A percentile compares a stretch with the other conserved stretches of the same genome.
Evolutionary conservation across 2,888 invertebrate species (phyloP).

Genomic region (Abrostola tripartita): DNA sequence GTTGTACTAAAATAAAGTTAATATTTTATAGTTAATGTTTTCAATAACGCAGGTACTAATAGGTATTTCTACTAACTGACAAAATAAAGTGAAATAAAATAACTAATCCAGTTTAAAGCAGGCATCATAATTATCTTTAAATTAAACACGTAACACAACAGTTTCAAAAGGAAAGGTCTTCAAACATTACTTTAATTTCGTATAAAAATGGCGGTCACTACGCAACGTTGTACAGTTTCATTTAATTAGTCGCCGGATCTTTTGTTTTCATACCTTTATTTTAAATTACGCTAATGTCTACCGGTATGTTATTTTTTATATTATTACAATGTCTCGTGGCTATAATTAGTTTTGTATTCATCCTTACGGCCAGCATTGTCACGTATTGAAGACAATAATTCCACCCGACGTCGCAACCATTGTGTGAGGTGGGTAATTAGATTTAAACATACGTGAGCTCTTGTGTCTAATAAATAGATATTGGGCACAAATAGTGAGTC

Average conservation of each 20-base stretch:
- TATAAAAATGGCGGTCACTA: constrained; percentile 8
- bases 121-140: too few relatives aligned
- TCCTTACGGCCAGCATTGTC: too few relatives aligned
- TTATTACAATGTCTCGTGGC: constrained; percentile 1
- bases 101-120: background rate
- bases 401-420: too few relatives aligned
- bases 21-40: too few relatives aligned
- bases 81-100: constrained; percentile 1
- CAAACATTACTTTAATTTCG: constrained; percentile 11
- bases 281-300: constrained; percentile 8
- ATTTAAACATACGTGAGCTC: too few relatives aligned
- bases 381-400: too few relatives aligned
- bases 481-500: too few relatives aligned
- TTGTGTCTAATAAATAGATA: too few relatives aligned
- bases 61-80: too few relatives aligned
- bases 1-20: too few relatives aligned
- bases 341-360: background rate
- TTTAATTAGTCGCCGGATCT: constrained; percentile 15
- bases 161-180: background rate
- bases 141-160: background rate
- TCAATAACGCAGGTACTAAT: too few relatives aligned
- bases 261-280: constrained; percentile 12
- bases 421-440: too few relatives aligned
- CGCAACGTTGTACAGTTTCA: background rate
- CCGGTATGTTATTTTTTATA: background rate